Evolutionary conservation across 2,113 vertebrate genomes (phyloP).

Genomic region (Apteryx mantelli): DNA sequence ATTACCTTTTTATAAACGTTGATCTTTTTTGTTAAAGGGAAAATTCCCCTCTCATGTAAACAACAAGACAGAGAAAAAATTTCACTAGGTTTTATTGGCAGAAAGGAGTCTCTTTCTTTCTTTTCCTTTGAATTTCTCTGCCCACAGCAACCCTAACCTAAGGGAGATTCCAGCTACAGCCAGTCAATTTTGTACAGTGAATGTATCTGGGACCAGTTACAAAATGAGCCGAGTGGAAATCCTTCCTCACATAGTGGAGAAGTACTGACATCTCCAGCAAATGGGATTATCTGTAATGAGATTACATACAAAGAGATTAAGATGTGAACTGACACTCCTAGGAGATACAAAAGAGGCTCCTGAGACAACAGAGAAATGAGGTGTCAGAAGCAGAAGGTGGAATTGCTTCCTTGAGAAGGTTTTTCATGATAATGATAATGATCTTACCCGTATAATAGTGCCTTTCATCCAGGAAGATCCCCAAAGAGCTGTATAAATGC

Average conservation of each 20-base stretch:
- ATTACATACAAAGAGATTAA: slow-evolving; percentile 82
- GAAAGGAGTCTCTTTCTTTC: background rate
- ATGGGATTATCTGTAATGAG: slow-evolving; percentile 84
- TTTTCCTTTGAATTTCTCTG: background rate
- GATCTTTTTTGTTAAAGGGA: background rate
- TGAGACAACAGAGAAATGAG: slow-evolving; percentile 78
- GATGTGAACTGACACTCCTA: slow-evolving; percentile 79
- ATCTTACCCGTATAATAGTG: slow-evolving; percentile 71
- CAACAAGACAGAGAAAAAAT: background rate
- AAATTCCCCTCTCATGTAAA: background rate
- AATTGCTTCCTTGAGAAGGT: slow-evolving; percentile 77
- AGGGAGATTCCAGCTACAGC: slow-evolving; percentile 10
- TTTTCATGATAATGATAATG: slow-evolving; percentile 78
- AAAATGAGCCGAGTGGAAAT: slow-evolving; percentile 66
- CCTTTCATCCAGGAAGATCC: slow-evolving; percentile 73
- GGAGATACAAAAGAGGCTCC: slow-evolving; percentile 76
- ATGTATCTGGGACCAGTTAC: slow-evolving; percentile 62
- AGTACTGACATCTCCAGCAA: slow-evolving; percentile 79
- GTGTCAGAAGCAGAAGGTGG: slow-evolving; percentile 72
- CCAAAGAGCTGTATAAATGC: slow-evolving; percentile 64
- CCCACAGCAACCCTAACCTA: slow-evolving; percentile 22
- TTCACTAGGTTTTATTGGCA: background rate
- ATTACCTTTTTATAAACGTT: background rate
- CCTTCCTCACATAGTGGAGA: slow-evolving; percentile 67
- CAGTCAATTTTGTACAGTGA: slow-evolving; percentile 32